phyloP scores from a whole-genome alignment of 2,113 vertebrate species.

The Bettongia penicillata region DNA sequence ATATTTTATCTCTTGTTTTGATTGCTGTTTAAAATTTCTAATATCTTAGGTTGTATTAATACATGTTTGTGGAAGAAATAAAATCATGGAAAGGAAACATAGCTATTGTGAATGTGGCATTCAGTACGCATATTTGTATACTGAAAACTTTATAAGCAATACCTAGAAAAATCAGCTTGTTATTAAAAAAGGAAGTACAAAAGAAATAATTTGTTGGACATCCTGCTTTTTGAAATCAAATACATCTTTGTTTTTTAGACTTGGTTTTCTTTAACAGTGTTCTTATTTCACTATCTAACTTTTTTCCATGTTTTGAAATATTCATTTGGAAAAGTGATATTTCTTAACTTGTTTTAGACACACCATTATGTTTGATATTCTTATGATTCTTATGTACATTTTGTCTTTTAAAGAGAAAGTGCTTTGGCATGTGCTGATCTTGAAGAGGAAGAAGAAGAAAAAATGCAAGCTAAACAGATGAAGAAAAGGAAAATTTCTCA shows the following conservation, averaged over 20 bases:
- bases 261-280: not conserved
- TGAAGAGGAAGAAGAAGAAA: slow-evolving; percentile 78
- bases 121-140: not conserved
- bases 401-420: slow-evolving; percentile 84
- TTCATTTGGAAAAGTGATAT: not conserved
- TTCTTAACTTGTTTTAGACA: not conserved
- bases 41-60: not conserved
- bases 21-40: not conserved
- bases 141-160: not conserved
- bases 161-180: not conserved
- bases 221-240: not conserved
- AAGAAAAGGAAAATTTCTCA: slow-evolving; percentile 76
- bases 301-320: not conserved
- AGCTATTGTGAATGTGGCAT: not conserved
- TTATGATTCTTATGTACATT: not conserved
- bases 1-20: not conserved
- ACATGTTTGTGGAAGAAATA: not conserved
- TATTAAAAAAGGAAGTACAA: not conserved
- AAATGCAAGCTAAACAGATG: slow-evolving; percentile 67
- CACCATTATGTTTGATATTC: not conserved
- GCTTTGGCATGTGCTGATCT: slow-evolving; percentile 88
- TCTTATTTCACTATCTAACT: not conserved
- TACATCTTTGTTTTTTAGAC: not conserved
- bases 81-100: not conserved
- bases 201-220: not conserved